phyloP scores from a whole-genome alignment of 2,797 vertebrate species.

The Zenarchopterus dispar region DNA sequence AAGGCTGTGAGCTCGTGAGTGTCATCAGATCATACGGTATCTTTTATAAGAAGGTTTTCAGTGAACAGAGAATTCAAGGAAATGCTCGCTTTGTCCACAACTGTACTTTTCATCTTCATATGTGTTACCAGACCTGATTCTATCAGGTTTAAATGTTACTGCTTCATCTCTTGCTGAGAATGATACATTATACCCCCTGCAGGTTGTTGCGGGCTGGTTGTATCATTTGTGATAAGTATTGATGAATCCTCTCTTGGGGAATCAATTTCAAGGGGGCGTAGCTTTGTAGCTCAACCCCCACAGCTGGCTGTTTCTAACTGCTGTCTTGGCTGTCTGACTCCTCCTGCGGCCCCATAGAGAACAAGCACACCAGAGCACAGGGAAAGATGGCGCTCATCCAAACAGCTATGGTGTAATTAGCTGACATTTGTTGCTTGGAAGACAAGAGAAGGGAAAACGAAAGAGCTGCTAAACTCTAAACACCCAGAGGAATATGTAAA shows the following conservation, averaged over 20 bases:
- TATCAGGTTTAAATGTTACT: conserved; percentile 43
- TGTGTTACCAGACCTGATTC: conserved; percentile 57
- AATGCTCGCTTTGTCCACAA: conserved; percentile 43
- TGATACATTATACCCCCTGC: conserved; percentile 60
- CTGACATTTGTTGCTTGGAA: conserved; percentile 80
- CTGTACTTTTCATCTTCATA: conserved; percentile 33
- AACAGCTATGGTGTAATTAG: conserved; percentile 77
- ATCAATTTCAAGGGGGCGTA: conserved; percentile 58
- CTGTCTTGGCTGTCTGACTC: conserved; percentile 60
- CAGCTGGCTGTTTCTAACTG: conserved; percentile 56
- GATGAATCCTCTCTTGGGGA: conserved; percentile 70
- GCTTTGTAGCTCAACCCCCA: conserved; percentile 58
- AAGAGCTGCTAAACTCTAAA: conserved; percentile 68
- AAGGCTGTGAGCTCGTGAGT: conserved; percentile 68
- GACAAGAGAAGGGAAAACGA: conserved; percentile 64
- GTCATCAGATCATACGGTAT: conserved; percentile 82
- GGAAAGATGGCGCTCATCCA: conserved; percentile 74
- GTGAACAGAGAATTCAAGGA: conserved; percentile 42
- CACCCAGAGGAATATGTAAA: conserved; percentile 78
- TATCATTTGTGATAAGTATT: conserved; percentile 76
- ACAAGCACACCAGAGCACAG: conserved; percentile 59
- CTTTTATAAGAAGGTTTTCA: conserved; percentile 55
- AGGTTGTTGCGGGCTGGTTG: conserved; percentile 44
- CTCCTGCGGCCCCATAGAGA: conserved; percentile 63
- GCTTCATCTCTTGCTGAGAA: conserved; percentile 56